Base-by-base conservation (phyloP, 2,113 vertebrate genomes). In the Steatornis caripensis region DNA sequence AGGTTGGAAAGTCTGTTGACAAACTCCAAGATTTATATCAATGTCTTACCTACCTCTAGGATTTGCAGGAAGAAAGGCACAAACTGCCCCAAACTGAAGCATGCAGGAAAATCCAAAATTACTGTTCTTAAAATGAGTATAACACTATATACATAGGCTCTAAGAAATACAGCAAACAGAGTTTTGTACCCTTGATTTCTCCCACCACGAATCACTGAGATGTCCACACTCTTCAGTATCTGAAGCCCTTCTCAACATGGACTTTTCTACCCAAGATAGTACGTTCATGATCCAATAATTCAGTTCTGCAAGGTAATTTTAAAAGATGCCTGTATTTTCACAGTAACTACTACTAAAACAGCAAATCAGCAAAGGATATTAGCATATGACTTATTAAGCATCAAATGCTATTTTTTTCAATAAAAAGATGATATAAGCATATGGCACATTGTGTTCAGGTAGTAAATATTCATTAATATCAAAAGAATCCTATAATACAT, bases 381-480 rank as follows among this genome's bases (percentile, higher is more conserved):
- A 95, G 76, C 46, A 68, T 60, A 80, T n/a, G 29, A 97, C 93
- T 96, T 96, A 94, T 94, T 95, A 93, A 88, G 37, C 49, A 95
- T 96, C 92, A 96, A 93, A 81, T 26, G 85, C 43, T 76, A 37
- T 41, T 95, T 97, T 97, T 83, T 95, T 93, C 93, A 80, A 91
- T 81, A 96, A 82, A 93, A 97, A 83, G 39, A 90, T 88, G 66
- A 64, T 84, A 70, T 55, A 97, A 97, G 81, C 37, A 90, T 29
- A 86, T 83, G 49, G 78, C 55, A 95, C 43, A 70, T 64, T 89
- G 79, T 60, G 4, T 93, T 96, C 77, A 78, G 26, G 23, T 87
- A 95, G 80, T 36, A 90, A 84, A 95, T 95, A 95, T 71, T 94
- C 93, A 93, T 89, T 94, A 96, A 96, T 89, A 91, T 53, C 27